phyloP scores from a whole-genome alignment of 92 coral and sea anemone genomes.

The Bergia sp. region DNA sequence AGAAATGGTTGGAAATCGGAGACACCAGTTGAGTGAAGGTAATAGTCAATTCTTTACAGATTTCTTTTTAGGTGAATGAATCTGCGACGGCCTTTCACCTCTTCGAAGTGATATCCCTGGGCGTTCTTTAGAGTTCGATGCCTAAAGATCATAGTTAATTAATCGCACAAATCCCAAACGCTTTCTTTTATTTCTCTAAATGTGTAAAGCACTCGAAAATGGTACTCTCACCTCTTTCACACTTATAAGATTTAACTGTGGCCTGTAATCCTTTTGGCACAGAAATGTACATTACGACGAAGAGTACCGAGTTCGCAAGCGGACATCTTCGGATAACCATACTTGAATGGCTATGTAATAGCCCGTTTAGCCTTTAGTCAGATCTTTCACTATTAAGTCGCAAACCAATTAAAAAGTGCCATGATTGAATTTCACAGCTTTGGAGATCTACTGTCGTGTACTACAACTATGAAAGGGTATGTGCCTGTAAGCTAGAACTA shows the following conservation, averaged over 20 bases:
- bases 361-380: slow-evolving; percentile 23
- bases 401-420: slow-evolving; percentile 36
- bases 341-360: not conserved
- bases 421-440: slow-evolving; percentile 15
- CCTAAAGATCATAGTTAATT: not conserved
- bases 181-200: not conserved
- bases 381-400: slow-evolving; percentile 11
- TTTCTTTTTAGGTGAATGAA: slow-evolving; percentile 8
- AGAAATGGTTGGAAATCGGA: slow-evolving; percentile 33
- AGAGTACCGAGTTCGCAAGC: not conserved
- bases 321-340: not conserved
- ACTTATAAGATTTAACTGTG: not conserved
- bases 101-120: not conserved
- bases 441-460: not conserved
- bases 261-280: not conserved
- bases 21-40: slow-evolving; percentile 42
- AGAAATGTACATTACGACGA: not conserved
- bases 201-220: not conserved
- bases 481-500: slow-evolving; percentile 31
- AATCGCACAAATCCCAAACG: not conserved
- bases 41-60: slow-evolving; percentile 19
- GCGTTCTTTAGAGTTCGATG: not conserved
- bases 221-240: slow-evolving; percentile 13
- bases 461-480: not conserved
- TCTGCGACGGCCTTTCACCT: slow-evolving; percentile 26